Base-by-base conservation (phyloP, 2,113 vertebrate species). In the Orycteropus afer region DNA sequence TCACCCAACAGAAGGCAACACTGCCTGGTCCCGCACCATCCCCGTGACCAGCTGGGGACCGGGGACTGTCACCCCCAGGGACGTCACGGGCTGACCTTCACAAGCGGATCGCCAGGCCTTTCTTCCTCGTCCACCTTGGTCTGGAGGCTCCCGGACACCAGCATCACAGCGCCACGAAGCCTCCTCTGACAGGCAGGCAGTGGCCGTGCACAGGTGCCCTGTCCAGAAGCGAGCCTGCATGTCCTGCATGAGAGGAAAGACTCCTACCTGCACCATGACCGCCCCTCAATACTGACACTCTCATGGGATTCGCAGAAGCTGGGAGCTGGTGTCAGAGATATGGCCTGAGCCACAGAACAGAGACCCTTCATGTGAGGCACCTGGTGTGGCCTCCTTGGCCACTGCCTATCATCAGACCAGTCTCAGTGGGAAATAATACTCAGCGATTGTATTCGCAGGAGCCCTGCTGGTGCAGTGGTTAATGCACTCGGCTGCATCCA, bases 341-440 rank as follows among this genome's bases (percentile, higher is more conserved):
- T 2, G 17, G 57, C 59, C 73, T 32, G 23, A 57, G 59, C 29
- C 8, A 13, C 3, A 3, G 25, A 22, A 17, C 47, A 10, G 40
- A 11, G 45, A 34, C 1, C n/a, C 67, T 7, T 2, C 0, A 2
- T 0, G 0, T 0, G 40, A 22, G 9, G 37, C 3, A 17, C 81
- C 17, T 1, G 12, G n/a, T 27, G 15, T n/a, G n/a, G 83, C 61
- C 57, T 59, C 51, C 37, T 7, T 0, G 23, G 65, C 49, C 84
- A 0, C 53, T 29, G 9, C 1, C 11, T 0, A 25, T 53, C 77
- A 93, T 9, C 0, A 34, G 85, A 49, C 55, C 51, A 7, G 42
- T 29, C 27, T 78, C 86, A 2, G 0, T 6, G 47, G n/a, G 32
- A 63, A 73, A 45, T 0, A 7, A 92, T 0, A 2, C 55, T 47